Evolutionary conservation across 2,113 vertebrate genomes (phyloP).

Genomic region (Sitta europaea): DNA sequence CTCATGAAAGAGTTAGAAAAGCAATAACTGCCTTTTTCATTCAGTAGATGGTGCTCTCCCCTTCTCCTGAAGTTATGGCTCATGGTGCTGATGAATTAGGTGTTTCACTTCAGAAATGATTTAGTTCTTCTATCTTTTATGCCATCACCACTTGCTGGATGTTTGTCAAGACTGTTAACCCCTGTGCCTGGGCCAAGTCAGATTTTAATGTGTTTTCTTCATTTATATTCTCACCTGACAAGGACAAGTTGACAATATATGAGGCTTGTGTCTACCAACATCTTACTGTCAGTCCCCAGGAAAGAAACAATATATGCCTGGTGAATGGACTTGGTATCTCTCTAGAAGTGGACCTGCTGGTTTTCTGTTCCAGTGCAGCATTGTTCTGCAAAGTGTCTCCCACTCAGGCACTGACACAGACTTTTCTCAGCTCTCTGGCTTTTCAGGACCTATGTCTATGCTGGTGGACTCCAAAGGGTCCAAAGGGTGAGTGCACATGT

Average conservation of each 20-base stretch:
- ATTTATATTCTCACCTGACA: neutral
- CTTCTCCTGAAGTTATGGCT: neutral
- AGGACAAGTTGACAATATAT: neutral
- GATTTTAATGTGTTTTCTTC: neutral
- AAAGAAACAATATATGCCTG: neutral
- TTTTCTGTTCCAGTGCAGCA: neutral
- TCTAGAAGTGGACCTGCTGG: neutral
- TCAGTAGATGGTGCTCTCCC: conserved; percentile 18
- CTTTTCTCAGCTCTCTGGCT: neutral
- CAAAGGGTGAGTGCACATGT: neutral
- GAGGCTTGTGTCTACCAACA: neutral
- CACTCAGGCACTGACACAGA: neutral
- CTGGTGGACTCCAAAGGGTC: neutral
- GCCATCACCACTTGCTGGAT: neutral
- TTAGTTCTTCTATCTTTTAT: neutral
- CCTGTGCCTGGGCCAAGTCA: neutral
- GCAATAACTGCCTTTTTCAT: neutral
- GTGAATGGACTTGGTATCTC: neutral
- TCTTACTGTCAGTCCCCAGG: neutral
- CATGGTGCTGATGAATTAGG: neutral
- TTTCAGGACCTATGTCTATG: neutral
- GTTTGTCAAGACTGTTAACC: neutral
- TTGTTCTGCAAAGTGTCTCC: neutral
- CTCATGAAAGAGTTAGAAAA: neutral
- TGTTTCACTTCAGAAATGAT: neutral